A percentile compares a stretch with the other conserved stretches of the same genome.
phyloP scores from a whole-genome alignment of 2,888 invertebrate species.

The Athalia rosae region DNA sequence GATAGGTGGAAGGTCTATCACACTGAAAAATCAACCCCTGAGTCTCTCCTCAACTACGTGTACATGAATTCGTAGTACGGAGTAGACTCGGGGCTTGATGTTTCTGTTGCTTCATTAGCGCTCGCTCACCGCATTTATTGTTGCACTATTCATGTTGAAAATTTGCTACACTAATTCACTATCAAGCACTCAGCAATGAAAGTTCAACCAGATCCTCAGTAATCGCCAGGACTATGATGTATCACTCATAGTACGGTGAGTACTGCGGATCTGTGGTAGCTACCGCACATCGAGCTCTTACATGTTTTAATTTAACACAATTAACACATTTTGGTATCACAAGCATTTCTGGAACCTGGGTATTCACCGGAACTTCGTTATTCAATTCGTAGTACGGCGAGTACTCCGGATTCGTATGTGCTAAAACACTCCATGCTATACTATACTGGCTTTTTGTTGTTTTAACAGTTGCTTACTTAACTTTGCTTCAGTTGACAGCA shows the following conservation, averaged over 20 bases:
- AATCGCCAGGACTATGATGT: constrained; percentile 57
- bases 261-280: constrained; percentile 54
- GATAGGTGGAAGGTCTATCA: background rate
- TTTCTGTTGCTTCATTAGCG: constrained; percentile 21
- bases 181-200: background rate
- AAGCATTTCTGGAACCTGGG: constrained; percentile 37
- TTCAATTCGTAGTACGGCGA: constrained; percentile 36
- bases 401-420: constrained; percentile 32
- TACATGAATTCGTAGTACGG: constrained; percentile 26
- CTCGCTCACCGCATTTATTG: background rate
- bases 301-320: background rate
- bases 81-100: constrained; percentile 29
- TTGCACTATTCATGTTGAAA: background rate
- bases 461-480: background rate
- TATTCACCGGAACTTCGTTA: constrained; percentile 25
- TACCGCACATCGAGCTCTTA: background rate
- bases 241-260: constrained; percentile 61
- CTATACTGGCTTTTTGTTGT: background rate
- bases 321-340: background rate
- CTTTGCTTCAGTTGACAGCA: background rate
- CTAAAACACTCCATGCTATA: background rate
- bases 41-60: constrained; percentile 37
- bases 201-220: constrained; percentile 51
- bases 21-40: constrained; percentile 34
- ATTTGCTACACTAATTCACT: background rate